Evolutionary conservation across 1,140 invertebrate species (phyloP), one percentile per base, ranked within the genome.

Genomic region (Archegozetes longisetosus): DNA sequence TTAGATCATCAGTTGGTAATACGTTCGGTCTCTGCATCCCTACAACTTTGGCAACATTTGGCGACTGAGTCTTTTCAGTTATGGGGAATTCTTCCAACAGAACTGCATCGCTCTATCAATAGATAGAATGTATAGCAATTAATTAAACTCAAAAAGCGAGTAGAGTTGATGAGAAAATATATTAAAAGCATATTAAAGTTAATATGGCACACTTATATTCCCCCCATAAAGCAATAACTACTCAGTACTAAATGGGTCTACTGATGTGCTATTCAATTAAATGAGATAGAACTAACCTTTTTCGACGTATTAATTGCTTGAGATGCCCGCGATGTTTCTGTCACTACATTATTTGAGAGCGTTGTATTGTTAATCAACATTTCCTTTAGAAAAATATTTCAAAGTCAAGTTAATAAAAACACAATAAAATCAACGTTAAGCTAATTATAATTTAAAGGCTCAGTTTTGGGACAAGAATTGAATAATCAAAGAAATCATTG

Each of bases 1-100:
- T 90, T 13, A 95, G 78, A 70, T 93, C 90, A 28, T 87, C 87
- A 17, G 84, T 82, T 0, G 84, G 84, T 12, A 82, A 80, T 6
- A 80, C 81, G 2, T 22, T 25, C 13, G 53, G 26, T 22, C 20
- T 47, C 2, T 55, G 53, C 2, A 20, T 22, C 23, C 22, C 23
- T 47, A 27, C 27, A 13, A n/a, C n/a, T 27, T 26, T 6, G 14
- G 26, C 22, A 17, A 20, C 14, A 22, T 55, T 32, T 29, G 3
- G 23, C 20, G 22, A 22, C 27, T 55, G 53, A 28, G 22, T 9
- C 14, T 24, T 28, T 6, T 24, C 27, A n/a, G 4, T 25, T 6
- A 23, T n/a, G 4, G 50, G n/a, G 6, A 52, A 14, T 6, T 24
- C 27, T 9, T 52, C 50, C 4, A 52, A 6, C 14, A 23, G 22